Base-by-base conservation (phyloP, 2,888 invertebrate genomes). In the Mylabris sibirica region DNA sequence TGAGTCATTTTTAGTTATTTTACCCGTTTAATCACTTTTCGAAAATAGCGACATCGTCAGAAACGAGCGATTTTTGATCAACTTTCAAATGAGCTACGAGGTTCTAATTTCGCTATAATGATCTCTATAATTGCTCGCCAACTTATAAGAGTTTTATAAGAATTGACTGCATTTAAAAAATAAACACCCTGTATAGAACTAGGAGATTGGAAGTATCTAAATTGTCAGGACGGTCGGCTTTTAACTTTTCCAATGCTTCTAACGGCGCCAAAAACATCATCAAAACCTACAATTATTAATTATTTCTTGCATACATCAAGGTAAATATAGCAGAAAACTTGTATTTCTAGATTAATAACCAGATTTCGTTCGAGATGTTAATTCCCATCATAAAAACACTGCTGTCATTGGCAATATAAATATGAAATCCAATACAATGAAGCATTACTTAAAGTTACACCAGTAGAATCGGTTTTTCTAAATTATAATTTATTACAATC, bases 351-450 rank as follows among this genome's bases (percentile, higher is more conserved):
- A 83, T 72, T 1, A 78, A 24, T 44, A 70, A 53, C 82, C 82
- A 83, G 22, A 77, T 59, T 17, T 77, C 60, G 14, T 65, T 22
- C 80, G 77, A 24, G 81, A 71, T 12, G 71, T n/a, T n/a, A n/a
- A n/a, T 69, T n/a, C 83, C 83, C 1, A 72, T 71, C 24, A 80
- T 65, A n/a, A n/a, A 20, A 76, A 67, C 17, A 79, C 5, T 6
- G 76, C 71, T 1, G 73, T 72, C 26, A 80, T 66, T n/a, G 75
- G 67, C n/a, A 79, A 11, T 5, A 76, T 72, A 5, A 78, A n/a
- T n/a, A 70, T 11, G 83, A 82, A 44, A 83, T 80, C 83, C 83
- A 83, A 65, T 83, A 83, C 14, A 82, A 72, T 1, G 82, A 76
- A 1, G 82, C 65, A 69, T 76, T 80, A 59, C 69, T 64, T 35